Conservation (phyloP, 2,797 vertebrate species). For the Lerista edwardsae region DNA sequence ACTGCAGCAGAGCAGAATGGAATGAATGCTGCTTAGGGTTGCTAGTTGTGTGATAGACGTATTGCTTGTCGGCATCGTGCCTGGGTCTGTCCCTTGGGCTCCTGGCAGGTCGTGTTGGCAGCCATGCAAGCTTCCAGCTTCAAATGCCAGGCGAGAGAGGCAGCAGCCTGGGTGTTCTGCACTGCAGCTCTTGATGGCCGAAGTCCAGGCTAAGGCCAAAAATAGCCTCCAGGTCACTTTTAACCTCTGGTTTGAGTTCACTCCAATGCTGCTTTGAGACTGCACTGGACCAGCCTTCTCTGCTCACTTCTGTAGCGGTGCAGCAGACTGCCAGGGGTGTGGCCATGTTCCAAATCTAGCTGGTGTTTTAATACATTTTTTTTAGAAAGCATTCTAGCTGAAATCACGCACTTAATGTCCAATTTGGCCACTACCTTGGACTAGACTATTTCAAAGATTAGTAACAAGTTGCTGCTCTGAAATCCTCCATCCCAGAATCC, state of each 20-base stretch:
- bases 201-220: background rate
- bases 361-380: too few species aligned
- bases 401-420: too few species aligned
- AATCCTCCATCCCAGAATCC: background rate
- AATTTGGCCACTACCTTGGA: background rate
- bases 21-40: background rate
- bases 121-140: background rate
- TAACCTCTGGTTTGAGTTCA: background rate
- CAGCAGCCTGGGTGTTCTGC: background rate
- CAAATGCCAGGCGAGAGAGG: background rate
- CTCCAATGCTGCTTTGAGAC: background rate
- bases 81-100: background rate
- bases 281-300: background rate
- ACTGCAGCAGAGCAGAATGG: background rate
- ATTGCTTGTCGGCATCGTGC: background rate
- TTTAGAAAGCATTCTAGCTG: too few species aligned
- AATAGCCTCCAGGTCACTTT: background rate
- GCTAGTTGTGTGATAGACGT: background rate
- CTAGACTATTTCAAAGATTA: background rate
- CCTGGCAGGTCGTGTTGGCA: background rate
- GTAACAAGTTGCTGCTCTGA: background rate
- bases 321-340: background rate
- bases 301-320: background rate
- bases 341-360: background rate
- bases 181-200: background rate